Evolutionary conservation across 2,797 vertebrate species (phyloP).

Genomic region (Scleropages formosus): DNA sequence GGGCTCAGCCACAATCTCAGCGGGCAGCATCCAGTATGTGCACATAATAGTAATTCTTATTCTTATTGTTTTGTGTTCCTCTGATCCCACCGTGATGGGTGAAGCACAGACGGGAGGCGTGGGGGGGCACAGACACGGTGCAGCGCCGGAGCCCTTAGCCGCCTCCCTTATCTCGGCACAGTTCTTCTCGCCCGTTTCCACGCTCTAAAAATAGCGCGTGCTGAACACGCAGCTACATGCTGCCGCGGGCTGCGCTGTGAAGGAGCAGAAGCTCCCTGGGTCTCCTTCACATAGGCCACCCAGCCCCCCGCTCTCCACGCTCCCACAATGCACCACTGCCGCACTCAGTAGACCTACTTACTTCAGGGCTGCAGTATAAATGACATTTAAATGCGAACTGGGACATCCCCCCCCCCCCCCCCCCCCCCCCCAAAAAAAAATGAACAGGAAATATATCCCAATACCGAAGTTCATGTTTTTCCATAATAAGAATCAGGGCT

Average conservation of each 20-base stretch:
- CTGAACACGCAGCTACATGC: constrained; percentile 25
- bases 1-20: no score
- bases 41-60: no score
- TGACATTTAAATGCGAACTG: no score
- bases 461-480: background rate
- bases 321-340: background rate
- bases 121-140: background rate
- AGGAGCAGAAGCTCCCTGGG: background rate
- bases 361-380: no score
- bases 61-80: no score
- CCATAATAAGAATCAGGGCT: no score
- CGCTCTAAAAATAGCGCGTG: constrained; percentile 48
- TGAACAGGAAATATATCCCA: no score
- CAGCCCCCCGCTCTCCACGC: background rate
- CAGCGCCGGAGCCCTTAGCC: constrained; percentile 50
- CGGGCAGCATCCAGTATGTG: no score
- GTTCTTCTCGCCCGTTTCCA: constrained; percentile 46
- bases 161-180: constrained; percentile 40
- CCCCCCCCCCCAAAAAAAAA: no score
- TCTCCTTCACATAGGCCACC: constrained; percentile 7
- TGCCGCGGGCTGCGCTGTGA: constrained; percentile 5
- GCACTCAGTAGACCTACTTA: background rate
- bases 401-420: no score
- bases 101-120: background rate
- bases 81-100: background rate